These are phyloP conservation scores for Steinernema carpocapsae DNA, from an alignment of 2,888 invertebrate species.

Conservation along the genomic window DNA sequence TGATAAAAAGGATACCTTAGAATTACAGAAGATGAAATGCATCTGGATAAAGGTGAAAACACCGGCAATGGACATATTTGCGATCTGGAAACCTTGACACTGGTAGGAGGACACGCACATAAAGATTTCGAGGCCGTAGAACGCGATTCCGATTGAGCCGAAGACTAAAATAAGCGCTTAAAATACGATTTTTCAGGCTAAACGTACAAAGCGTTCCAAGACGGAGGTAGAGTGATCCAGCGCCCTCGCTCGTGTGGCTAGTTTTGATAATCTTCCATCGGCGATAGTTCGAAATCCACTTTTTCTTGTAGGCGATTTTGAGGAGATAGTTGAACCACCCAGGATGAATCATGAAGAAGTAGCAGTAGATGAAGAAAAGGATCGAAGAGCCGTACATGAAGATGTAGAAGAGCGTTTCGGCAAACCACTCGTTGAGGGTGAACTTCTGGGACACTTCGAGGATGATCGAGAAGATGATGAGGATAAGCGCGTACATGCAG, in stretches of 20 bases:
- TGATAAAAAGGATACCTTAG: slow-evolving; percentile 63
- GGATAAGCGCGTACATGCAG: slow-evolving; percentile 62
- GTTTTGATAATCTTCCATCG: slow-evolving; percentile 15
- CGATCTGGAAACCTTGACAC: slow-evolving; percentile 51
- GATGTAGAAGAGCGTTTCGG: slow-evolving; percentile 64
- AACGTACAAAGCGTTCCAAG: slow-evolving; percentile 64
- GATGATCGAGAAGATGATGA: slow-evolving; percentile 62
- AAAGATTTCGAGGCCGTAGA: slow-evolving; percentile 66
- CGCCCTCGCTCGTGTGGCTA: slow-evolving; percentile 45
- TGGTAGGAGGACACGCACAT: slow-evolving; percentile 56
- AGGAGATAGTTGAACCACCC: slow-evolving; percentile 49
- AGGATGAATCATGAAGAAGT: slow-evolving; percentile 64
- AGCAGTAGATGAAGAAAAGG: slow-evolving; percentile 62
- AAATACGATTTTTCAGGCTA: not conserved
- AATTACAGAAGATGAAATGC: slow-evolving; percentile 69
- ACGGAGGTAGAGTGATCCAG: slow-evolving; percentile 63
- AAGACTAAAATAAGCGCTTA: slow-evolving; percentile 58
- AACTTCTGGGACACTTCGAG: slow-evolving; percentile 65
- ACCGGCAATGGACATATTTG: slow-evolving; percentile 63
- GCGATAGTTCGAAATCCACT: slow-evolving; percentile 25
- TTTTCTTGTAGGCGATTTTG: slow-evolving; percentile 32
- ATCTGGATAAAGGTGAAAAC: slow-evolving; percentile 68
- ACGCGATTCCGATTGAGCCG: slow-evolving; percentile 64
- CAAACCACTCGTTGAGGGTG: slow-evolving; percentile 59
- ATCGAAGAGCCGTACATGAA: slow-evolving; percentile 65